These are phyloP conservation scores for Oryctolagus cuniculus DNA, from an alignment of 2,113 vertebrate genomes.

Conservation along the genomic window mOryCun1.1 NC_091433.1:51707501-51708000, in stretches of 20 bases:
- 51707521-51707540: conserved; percentile 54
- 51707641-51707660: conserved; percentile 81
- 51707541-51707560: conserved; percentile 36
- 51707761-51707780: conserved; percentile 85
- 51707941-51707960: conserved; percentile 75
- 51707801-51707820: conserved; percentile 85
- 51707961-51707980: conserved; percentile 68
- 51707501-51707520: conserved; percentile 42
- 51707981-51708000: conserved; percentile 7
- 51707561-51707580: conserved; percentile 83
- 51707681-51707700: conserved; percentile 83
- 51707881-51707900: conserved; percentile 81
- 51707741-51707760: conserved; percentile 76
- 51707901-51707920: conserved; percentile 82
- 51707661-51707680: conserved; percentile 72
- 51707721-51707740: conserved; percentile 86
- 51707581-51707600: conserved; percentile 74
- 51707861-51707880: conserved; percentile 85
- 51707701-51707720: conserved; percentile 76
- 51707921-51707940: conserved; percentile 75
- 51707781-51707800: conserved; percentile 89
- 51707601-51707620: conserved; percentile 40
- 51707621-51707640: conserved; percentile 62
- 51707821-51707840: conserved; percentile 87
- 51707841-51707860: conserved; percentile 85